phyloP scores from a whole-genome alignment of 2,797 vertebrate genomes.

The Acanthopagrus latus region DNA sequence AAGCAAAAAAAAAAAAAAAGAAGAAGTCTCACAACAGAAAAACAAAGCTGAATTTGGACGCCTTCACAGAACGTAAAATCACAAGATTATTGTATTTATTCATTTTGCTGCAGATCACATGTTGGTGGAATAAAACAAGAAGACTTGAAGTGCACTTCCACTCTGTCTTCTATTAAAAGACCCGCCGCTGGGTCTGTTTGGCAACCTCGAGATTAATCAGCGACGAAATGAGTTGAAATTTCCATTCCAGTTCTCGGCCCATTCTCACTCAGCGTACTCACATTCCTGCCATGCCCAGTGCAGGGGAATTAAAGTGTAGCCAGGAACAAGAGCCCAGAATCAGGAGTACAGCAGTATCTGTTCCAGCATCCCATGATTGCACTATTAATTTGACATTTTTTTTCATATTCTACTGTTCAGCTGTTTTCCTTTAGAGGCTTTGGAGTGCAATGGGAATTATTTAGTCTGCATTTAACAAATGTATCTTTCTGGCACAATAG shows the following conservation, averaged over 20 bases:
- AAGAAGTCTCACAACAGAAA: constrained; percentile 11
- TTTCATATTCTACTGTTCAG: constrained; percentile 7
- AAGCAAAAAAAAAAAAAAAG: constrained; percentile 13
- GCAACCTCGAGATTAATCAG: constrained; percentile 34
- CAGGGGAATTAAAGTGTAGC: constrained; percentile 34
- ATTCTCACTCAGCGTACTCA: constrained; percentile 11
- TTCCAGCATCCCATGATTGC: constrained; percentile 31
- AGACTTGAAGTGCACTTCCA: constrained; percentile 1
- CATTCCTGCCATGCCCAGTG: constrained; percentile 32
- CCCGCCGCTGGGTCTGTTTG: constrained; percentile 4
- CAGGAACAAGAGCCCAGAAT: constrained; percentile 9
- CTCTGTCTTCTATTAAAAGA: constrained; percentile 24
- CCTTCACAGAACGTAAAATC: constrained; percentile 10
- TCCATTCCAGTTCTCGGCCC: constrained; percentile 6
- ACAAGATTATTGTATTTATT: constrained; percentile 24
- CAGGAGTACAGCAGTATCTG: constrained; percentile 17
- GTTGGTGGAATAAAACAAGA: constrained; percentile 24
- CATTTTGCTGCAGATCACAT: constrained; percentile 6
- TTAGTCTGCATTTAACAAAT: constrained; percentile 26
- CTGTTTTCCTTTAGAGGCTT: constrained; percentile 19
- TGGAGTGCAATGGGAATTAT: constrained; percentile 42
- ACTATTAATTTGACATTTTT: neutral
- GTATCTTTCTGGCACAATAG: constrained; percentile 15
- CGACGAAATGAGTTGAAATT: constrained; percentile 30
- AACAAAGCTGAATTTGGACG: constrained; percentile 22